phyloP scores from a whole-genome alignment of 1,140 invertebrate genomes.

The Euura lappo region DNA sequence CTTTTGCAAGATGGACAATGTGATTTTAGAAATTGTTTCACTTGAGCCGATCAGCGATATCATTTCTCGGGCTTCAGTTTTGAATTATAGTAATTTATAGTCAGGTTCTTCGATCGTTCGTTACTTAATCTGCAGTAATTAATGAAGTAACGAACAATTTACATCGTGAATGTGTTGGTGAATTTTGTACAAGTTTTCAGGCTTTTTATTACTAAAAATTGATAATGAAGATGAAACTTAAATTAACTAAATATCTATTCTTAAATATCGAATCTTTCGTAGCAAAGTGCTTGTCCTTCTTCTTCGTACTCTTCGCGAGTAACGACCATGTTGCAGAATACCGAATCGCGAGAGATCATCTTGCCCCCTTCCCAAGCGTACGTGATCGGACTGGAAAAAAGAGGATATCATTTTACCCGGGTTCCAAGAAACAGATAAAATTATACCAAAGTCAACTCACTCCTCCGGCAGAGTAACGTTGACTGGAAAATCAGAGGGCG shows the following conservation, averaged over 20 bases:
- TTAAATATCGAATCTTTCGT: slow-evolving; percentile 69
- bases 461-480: slow-evolving; percentile 75
- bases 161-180: too few relatives aligned
- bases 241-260: slow-evolving; percentile 59
- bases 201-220: not conserved
- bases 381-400: slow-evolving; percentile 71
- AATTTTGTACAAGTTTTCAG: not conserved
- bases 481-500: slow-evolving; percentile 78
- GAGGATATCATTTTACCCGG: slow-evolving; percentile 19
- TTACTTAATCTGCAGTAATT: too few relatives aligned
- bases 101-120: too few relatives aligned
- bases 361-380: slow-evolving; percentile 91
- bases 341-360: slow-evolving; percentile 73
- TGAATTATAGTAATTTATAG: too few relatives aligned
- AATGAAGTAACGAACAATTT: too few relatives aligned
- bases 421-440: slow-evolving; percentile 14
- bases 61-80: too few relatives aligned
- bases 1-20: too few relatives aligned
- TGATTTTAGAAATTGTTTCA: too few relatives aligned
- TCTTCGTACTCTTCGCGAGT: slow-evolving; percentile 90
- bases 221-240: not conserved
- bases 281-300: slow-evolving; percentile 73
- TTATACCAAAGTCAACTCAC: slow-evolving; percentile 47
- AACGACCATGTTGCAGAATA: slow-evolving; percentile 76
- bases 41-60: too few relatives aligned